Conservation (phyloP, 2,113 vertebrate species). For the Hippocampus zosterae region DNA sequence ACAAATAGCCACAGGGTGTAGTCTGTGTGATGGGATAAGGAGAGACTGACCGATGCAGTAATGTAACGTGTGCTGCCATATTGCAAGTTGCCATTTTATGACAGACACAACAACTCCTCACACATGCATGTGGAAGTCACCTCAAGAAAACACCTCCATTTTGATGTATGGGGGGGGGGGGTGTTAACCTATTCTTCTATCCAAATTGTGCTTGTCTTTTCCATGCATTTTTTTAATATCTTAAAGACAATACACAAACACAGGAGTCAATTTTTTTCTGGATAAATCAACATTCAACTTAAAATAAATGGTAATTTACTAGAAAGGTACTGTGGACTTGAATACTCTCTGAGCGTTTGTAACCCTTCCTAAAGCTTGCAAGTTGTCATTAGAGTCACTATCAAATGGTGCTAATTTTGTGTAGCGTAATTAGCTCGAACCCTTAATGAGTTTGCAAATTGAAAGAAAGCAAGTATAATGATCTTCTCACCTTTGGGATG, state of each 20-base stretch:
- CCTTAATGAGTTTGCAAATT: conserved; percentile 70
- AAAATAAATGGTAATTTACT: conserved; percentile 24
- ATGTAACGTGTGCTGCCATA: conserved; percentile 74
- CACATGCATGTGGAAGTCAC: conserved; percentile 24
- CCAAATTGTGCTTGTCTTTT: conserved; percentile 7
- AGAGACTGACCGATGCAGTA: conserved; percentile 75
- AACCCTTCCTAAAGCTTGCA: conserved; percentile 39
- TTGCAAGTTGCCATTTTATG: conserved; percentile 59
- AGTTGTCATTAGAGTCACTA: conserved; percentile 73
- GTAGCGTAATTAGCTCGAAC: conserved; percentile 68
- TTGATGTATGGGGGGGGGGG: conserved; percentile 17
- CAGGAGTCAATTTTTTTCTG: too few relatives aligned
- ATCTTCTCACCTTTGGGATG: conserved; percentile 23
- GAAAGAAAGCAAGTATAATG: conserved; percentile 58
- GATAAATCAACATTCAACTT: not conserved
- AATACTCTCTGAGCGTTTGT: not conserved
- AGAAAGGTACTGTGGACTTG: conserved; percentile 4
- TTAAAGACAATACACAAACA: not conserved
- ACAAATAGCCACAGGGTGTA: conserved; percentile 79
- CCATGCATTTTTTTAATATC: conserved; percentile 5
- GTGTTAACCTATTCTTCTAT: not conserved
- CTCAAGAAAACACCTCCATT: conserved; percentile 21
- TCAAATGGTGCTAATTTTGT: conserved; percentile 69
- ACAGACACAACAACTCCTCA: conserved; percentile 56
- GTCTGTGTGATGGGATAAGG: conserved; percentile 74